Evolutionary conservation across 2,113 vertebrate genomes (phyloP), one percentile per base, ranked within the genome.

Genomic region (Saimiri boliviensis): DNA sequence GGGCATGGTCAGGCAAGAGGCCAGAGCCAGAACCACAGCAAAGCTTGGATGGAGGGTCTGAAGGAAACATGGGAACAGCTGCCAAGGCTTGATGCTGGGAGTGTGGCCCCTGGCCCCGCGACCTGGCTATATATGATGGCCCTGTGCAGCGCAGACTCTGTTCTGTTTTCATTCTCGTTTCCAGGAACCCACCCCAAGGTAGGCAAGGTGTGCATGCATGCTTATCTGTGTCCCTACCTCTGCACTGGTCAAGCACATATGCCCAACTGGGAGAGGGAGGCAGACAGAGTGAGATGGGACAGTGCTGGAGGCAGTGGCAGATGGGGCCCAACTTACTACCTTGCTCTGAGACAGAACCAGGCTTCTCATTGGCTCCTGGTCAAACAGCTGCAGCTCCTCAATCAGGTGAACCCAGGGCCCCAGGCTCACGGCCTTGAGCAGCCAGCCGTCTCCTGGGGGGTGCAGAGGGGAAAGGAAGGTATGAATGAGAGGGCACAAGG

Each of bases 351-450:
- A 99, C 96, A 99, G 98, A 47, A 99, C 99, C 92, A 99, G 98
- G 97, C 99, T 99, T 98, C 99, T 99, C 97, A 99, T 98, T 0
- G 99, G 99, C 98, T 99, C 95, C 0, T 98, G 98, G 92, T 99
- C 98, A 32, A 99, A 99, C 96, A 99, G 99, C 98, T 99, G 99
- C 98, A 99, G 98, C 98, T 99, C 99, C 97, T 99, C 99, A 0
- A 99, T 99, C 94, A 99, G 98, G 27, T 99, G 99, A 25, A 99
- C 98, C 14, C 98, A 98, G 0, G 98, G n/a, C 2, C 99, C 99
- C 97, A 99, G 58, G 94, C 99, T 98, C 94, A 99, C 98, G 0
- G 99, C 99, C 90, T 99, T 99, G 98, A 99, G 99, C 90, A 99
- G 98, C 99, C 99, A 99, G 9, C 99, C 99, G 0, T 99, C 98